These are phyloP conservation scores for Pelochelys cantorii DNA, from an alignment of 2,797 vertebrate species.

Conservation along the genomic window DNA sequence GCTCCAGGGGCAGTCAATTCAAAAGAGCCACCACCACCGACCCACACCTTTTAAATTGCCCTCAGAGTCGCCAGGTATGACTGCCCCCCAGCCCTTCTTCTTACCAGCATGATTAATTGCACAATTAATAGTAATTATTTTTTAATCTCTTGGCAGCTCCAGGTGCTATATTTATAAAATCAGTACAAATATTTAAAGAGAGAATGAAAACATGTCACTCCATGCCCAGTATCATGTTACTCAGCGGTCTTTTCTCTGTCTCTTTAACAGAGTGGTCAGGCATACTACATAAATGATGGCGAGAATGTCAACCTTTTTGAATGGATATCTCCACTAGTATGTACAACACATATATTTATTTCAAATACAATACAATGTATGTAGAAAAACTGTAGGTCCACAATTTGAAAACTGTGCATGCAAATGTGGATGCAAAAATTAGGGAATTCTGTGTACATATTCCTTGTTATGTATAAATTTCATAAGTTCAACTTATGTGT, in stretches of 20 bases:
- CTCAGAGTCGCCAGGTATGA: too few species aligned
- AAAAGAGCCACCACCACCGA: too few species aligned
- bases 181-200: background rate
- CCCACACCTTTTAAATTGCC: too few species aligned
- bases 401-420: background rate
- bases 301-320: conserved; percentile 93
- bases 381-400: background rate
- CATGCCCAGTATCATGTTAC: background rate
- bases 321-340: conserved; percentile 93
- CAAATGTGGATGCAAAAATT: background rate
- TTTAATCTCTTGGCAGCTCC: too few species aligned
- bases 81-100: too few species aligned
- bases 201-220: background rate
- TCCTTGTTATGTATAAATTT: background rate
- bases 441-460: background rate
- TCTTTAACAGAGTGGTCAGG: conserved; percentile 90
- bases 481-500: conserved; percentile 4
- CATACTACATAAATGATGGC: conserved; percentile 94
- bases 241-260: conserved; percentile 21
- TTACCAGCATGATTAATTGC: too few species aligned
- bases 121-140: too few species aligned
- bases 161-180: background rate
- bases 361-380: background rate
- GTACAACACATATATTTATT: conserved; percentile 56
- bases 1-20: too few species aligned